Evolutionary conservation across 2,888 invertebrate species (phyloP), one percentile per base, ranked within the genome.

Genomic region (Athetis lepigone): DNA sequence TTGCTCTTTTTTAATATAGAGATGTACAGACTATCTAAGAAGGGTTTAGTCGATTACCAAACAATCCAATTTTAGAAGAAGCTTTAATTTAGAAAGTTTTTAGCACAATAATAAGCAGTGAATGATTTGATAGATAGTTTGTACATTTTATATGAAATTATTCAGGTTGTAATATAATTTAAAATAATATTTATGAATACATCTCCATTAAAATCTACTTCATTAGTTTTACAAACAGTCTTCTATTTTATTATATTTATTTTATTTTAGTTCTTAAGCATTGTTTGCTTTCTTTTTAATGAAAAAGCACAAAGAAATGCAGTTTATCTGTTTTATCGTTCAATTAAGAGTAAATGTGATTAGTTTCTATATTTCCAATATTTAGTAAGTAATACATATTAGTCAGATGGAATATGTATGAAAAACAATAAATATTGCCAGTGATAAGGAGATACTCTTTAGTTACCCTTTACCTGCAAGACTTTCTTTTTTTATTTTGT

Each of bases 111-210:
- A 49, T 66, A 54, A 33, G 46, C 47, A 52, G 46, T 60, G 54
- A 47, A 29, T 54, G n/a, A 45, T 37, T 27, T 19, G 52, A 56
- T 49, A 46, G 51, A 45, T 77, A 58, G 65, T 70, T 60, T 27
- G 73, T 75, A 70, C 65, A 73, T 70, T 59, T 58, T 49, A 18
- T 23, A 61, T 58, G 50, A 60, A 62, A 65, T 46, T 62, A 72
- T 72, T 61, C 47, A 4, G 75, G 70, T 78, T 78, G 69, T 75
- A 67, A 69, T 49, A 57, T 62, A 69, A 69, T 55, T 70, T 50
- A 50, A n/a, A n/a, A n/a, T n/a, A n/a, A n/a, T 77, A 63, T 68
- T 64, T 65, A 59, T 69, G 56, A 46, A 57, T 54, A 72, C 43
- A 49, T 59, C 43, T 72, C 50, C 57, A 62, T 62, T 18, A 57